Base-by-base conservation (phyloP, 1,140 invertebrate genomes). In the Drosophila dunni region DNA sequence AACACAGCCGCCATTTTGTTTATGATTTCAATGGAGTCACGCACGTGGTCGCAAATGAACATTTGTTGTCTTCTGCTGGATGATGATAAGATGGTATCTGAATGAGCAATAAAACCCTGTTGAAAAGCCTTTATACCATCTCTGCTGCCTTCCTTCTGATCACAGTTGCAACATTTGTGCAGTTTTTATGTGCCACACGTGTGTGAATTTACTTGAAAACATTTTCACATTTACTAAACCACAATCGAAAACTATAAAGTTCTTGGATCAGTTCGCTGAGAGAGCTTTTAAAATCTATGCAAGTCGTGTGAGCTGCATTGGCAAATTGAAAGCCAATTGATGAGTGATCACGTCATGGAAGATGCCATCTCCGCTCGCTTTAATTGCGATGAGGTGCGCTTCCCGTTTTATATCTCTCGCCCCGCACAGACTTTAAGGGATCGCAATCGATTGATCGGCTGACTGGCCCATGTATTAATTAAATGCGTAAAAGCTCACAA, bases 181-280 rank as follows among this genome's bases (percentile, higher is more conserved):
- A 29, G 24, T 29, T 29, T 4, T 29, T 11, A 7, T 56, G 54
- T n/a, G 11, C 24, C 13, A 56, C 7, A 67, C 38, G 38, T 44
- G 4, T 29, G 8, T 42, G 7, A 4, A 29, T 29, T 29, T 29
- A 29, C 34, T 17, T n/a, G 29, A 8, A 13, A 3, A 51, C 11
- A 17, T 11, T 45, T 13, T 10, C 7, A 44, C 10, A 4, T 36
- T 79, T 70, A 80, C 61, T 91, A 80, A 91, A 88, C 69, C 29
- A 75, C 45, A 74, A 73, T 73, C 38, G 76, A 61, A 48, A 82
- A 63, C 44, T 68, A 92, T 68, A 92, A 91, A 95, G 94, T 94
- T 95, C 95, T 95, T 95, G 94, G 93, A 94, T 95, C 94, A 88
- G 90, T 79, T 74, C 88, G 90, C 91, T 94, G 95, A 94, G 94